These are phyloP conservation scores for Papilio machaon DNA, from an alignment of 1,140 invertebrate genomes.

Conservation along the genomic window DNA sequence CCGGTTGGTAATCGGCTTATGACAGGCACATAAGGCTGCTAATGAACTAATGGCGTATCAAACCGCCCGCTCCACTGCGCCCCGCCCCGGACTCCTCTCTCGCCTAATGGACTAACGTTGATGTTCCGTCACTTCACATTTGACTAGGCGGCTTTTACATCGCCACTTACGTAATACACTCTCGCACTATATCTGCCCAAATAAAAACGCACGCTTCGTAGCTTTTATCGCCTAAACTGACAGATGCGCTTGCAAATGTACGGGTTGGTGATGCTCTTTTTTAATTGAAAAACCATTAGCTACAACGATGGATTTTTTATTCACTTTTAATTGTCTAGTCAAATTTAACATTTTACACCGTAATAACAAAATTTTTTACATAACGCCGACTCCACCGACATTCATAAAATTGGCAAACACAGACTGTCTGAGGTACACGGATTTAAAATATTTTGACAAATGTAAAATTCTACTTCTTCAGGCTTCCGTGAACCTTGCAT, in stretches of 20 bases:
- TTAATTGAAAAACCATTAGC: slow-evolving; percentile 21
- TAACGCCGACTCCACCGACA: too few relatives aligned
- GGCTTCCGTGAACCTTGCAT: neutral
- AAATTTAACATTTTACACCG: neutral
- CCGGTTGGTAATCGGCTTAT: slow-evolving; percentile 70
- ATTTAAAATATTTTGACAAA: too few relatives aligned
- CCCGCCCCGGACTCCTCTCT: slow-evolving; percentile 47
- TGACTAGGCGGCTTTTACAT: slow-evolving; percentile 76
- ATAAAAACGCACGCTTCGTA: slow-evolving; percentile 23
- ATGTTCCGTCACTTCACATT: slow-evolving; percentile 79
- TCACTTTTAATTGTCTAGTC: neutral
- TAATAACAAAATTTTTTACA: neutral
- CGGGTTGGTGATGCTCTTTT: neutral
- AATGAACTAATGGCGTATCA: slow-evolving; percentile 80
- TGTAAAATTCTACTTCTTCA: too few relatives aligned
- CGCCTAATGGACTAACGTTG: slow-evolving; percentile 75
- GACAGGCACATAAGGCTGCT: slow-evolving; percentile 68
- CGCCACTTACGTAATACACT: slow-evolving; percentile 55
- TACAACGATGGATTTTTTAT: slow-evolving; percentile 5
- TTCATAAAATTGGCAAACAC: too few relatives aligned
- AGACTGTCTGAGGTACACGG: too few relatives aligned
- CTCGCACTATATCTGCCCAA: slow-evolving; percentile 29
- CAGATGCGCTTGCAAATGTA: slow-evolving; percentile 34
- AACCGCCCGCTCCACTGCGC: slow-evolving; percentile 54
- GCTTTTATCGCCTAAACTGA: slow-evolving; percentile 32